These are phyloP conservation scores for Cheilinus undulatus DNA, from an alignment of 2,113 vertebrate species.

Conservation along the genomic window DNA sequence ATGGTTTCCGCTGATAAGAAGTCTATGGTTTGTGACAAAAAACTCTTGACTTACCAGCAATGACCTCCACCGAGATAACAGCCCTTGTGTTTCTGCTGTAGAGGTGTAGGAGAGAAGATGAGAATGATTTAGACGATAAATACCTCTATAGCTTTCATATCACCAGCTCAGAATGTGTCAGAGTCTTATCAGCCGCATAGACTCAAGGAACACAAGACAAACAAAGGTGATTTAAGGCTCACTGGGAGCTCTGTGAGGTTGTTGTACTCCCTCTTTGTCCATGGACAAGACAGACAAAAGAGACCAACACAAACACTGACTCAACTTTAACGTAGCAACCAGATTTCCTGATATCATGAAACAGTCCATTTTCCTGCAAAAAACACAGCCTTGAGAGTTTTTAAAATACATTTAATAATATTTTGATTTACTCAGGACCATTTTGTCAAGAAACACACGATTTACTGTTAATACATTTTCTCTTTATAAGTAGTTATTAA, in stretches of 20 bases:
- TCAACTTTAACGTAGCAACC: too few relatives aligned
- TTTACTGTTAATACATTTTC: too few relatives aligned
- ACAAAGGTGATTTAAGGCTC: slow-evolving; percentile 1
- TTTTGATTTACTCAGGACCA: too few relatives aligned
- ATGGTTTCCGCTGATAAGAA: slow-evolving; percentile 30
- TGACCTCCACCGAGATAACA: slow-evolving; percentile 52
- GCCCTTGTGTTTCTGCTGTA: slow-evolving; percentile 20
- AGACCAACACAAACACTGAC: too few relatives aligned
- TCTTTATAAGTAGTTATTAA: too few relatives aligned
- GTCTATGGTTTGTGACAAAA: slow-evolving; percentile 18
- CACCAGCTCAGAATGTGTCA: slow-evolving; percentile 37
- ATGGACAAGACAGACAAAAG: not conserved
- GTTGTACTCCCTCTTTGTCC: not conserved
- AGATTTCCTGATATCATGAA: too few relatives aligned
- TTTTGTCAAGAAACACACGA: too few relatives aligned
- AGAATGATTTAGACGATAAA: slow-evolving; percentile 27
- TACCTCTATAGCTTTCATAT: slow-evolving; percentile 21
- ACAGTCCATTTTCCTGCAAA: too few relatives aligned
- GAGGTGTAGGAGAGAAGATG: slow-evolving; percentile 17
- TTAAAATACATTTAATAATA: too few relatives aligned
- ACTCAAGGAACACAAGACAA: slow-evolving; percentile 19
- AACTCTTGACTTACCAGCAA: slow-evolving; percentile 29
- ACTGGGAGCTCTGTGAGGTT: not conserved
- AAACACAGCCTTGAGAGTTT: too few relatives aligned
- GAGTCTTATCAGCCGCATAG: slow-evolving; percentile 6